Evolutionary conservation across 2,797 vertebrate species (phyloP), one percentile per base, ranked within the genome.

Genomic region (Serranus cabrilla): DNA sequence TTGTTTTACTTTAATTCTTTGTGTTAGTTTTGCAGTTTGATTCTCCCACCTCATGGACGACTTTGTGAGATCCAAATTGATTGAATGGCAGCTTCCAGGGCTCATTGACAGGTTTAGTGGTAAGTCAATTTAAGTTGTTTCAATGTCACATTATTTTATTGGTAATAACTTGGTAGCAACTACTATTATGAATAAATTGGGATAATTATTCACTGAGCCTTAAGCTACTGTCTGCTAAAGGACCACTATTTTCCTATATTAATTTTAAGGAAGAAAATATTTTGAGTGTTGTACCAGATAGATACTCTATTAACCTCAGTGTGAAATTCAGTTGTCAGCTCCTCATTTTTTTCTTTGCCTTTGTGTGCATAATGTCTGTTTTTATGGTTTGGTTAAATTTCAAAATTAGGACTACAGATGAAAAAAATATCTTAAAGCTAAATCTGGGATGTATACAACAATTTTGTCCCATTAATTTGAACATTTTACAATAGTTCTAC

Each of bases 241-340:
- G 45, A 47, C 18, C 45, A 34, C 31, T 34, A 34, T 34, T 34
- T 34, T 34, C 31, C 31, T 7, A 34, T 47, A n/a, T 20, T 20
- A 47, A 47, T 47, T 47, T 47, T 47, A 47, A 47, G 45, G 45
- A 47, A 47, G 45, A 47, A 47, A 47, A 47, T 47, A 47, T n/a
- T 47, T 47, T 47, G 45, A 47, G 18, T n/a, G 45, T 47, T 47
- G 45, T n/a, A 47, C 45, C 45, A 47, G 45, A 47, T 47, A 47
- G 45, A 47, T 47, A 47, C 45, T 47, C 45, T 66, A 51, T 43
- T 51, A 66, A 47, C 45, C 45, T 47, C 45, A 20, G 45, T 47
- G 45, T 47, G 45, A 47, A 47, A 47, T 47, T 47, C 31, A 40
- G 18, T 27, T 68, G 40, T 21, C 54, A 55, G 45, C 45, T 47